Evolutionary conservation across 2,797 vertebrate genomes (phyloP).

Genomic region (Alectoris magna): DNA sequence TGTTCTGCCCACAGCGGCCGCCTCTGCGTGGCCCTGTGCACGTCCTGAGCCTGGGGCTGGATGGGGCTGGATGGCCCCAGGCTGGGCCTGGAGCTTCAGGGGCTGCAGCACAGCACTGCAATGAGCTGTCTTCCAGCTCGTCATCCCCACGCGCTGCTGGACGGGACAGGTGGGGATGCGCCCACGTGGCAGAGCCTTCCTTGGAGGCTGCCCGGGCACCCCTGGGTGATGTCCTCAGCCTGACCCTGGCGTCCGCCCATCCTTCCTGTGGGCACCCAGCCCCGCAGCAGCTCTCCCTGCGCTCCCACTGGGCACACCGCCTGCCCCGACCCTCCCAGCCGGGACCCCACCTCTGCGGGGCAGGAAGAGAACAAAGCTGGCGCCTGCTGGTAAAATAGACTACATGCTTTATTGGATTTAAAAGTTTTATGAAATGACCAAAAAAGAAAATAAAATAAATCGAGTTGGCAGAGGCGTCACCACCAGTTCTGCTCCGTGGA

Average conservation of each 20-base stretch:
- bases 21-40: not conserved
- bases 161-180: not conserved
- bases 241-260: not conserved
- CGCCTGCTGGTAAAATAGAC: slow-evolving; percentile 71
- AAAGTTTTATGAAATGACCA: slow-evolving; percentile 79
- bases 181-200: too few relatives aligned
- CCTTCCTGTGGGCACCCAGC: not conserved
- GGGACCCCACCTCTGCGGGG: not conserved
- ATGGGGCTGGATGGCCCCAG: too few relatives aligned
- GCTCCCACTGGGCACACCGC: not conserved
- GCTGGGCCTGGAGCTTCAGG: too few relatives aligned
- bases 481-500: not conserved
- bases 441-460: not conserved
- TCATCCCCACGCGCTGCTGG: too few relatives aligned
- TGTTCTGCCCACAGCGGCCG: not conserved
- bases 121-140: not conserved
- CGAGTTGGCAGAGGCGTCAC: slow-evolving; percentile 3
- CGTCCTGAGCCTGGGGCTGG: not conserved
- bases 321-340: accelerated
- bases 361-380: slow-evolving; percentile 18
- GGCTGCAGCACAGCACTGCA: too few relatives aligned
- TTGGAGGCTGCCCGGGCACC: too few relatives aligned
- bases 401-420: slow-evolving; percentile 84
- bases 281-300: accelerated
- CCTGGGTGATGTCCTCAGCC: not conserved